phyloP scores from a whole-genome alignment of 1,140 invertebrate genomes.

The Drosophila sturtevanti region DNA sequence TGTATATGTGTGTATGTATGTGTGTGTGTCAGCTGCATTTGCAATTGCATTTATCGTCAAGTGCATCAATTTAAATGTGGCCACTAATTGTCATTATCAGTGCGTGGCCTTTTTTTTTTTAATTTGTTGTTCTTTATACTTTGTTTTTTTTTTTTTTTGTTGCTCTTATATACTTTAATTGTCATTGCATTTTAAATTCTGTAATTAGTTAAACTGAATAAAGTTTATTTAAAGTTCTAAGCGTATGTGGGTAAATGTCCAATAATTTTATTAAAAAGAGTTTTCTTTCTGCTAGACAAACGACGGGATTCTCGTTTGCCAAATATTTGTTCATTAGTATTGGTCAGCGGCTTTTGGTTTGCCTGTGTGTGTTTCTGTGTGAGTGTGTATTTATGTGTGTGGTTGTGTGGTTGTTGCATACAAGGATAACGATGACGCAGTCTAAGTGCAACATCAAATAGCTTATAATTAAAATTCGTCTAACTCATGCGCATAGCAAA shows the following conservation, averaged over 20 bases:
- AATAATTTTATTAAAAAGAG: background rate
- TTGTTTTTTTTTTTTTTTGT: constrained; percentile 13
- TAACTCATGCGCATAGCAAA: constrained; percentile 48
- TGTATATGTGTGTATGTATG: constrained; percentile 17
- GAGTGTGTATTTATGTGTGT: background rate
- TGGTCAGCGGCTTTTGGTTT: constrained; percentile 52
- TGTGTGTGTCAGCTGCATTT: constrained; percentile 48
- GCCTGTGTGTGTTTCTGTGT: constrained; percentile 35
- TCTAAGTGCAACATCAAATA: constrained; percentile 61
- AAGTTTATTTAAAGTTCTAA: constrained; percentile 5
- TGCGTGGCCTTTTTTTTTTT: constrained; percentile 54
- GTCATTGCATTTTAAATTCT: constrained; percentile 16
- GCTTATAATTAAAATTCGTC: constrained; percentile 56
- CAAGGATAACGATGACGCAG: constrained; percentile 51
- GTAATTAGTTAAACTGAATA: constrained; percentile 21
- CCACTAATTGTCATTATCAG: constrained; percentile 82
- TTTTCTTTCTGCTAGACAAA: background rate
- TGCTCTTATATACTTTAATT: constrained; percentile 12
- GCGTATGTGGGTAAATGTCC: background rate
- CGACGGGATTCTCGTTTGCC: background rate
- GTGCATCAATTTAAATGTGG: constrained; percentile 81
- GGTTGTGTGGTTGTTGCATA: background rate
- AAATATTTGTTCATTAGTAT: constrained; percentile 62
- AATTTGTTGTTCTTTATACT: constrained; percentile 4
- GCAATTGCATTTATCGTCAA: constrained; percentile 79